A percentile compares a stretch with the other conserved stretches of the same genome.
Conservation (phyloP, 2,888 invertebrate species). For the Hermodice carunculata region DNA sequence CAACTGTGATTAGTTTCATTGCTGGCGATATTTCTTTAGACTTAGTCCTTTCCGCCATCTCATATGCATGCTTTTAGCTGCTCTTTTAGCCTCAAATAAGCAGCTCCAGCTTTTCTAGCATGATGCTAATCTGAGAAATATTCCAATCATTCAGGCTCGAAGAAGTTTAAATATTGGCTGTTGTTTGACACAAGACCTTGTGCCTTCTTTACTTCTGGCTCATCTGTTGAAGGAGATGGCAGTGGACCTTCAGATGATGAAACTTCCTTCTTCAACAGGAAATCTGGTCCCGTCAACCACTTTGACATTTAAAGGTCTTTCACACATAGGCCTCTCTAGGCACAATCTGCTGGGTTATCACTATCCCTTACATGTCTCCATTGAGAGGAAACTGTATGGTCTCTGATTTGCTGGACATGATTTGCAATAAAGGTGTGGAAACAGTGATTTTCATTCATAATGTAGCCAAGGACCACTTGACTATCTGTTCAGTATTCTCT, state of each 20-base stretch:
- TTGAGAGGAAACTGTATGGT: constrained; percentile 15
- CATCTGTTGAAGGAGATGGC: neutral
- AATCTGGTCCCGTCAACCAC: constrained; percentile 16
- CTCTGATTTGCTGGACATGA: constrained; percentile 41
- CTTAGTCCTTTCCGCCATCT: no score
- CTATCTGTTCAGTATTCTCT: constrained; percentile 25
- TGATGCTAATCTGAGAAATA: neutral
- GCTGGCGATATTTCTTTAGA: no score
- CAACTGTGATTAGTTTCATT: no score
- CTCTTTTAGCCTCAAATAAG: neutral
- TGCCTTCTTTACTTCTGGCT: constrained; percentile 1
- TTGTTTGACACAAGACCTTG: neutral
- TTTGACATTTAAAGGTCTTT: neutral
- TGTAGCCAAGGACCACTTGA: constrained; percentile 16
- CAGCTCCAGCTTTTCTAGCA: neutral
- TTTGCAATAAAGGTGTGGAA: constrained; percentile 49
- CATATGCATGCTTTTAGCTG: neutral
- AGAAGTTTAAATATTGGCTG: neutral
- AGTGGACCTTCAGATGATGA: neutral
- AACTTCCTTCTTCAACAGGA: neutral
- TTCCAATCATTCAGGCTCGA: neutral
- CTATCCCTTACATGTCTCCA: constrained; percentile 46
- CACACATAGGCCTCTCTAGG: constrained; percentile 27
- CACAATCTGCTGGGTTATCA: constrained; percentile 38
- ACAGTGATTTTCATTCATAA: constrained; percentile 20